Conservation (phyloP, 2,888 invertebrate genomes). For the Phyllotreta cruciferae region DNA sequence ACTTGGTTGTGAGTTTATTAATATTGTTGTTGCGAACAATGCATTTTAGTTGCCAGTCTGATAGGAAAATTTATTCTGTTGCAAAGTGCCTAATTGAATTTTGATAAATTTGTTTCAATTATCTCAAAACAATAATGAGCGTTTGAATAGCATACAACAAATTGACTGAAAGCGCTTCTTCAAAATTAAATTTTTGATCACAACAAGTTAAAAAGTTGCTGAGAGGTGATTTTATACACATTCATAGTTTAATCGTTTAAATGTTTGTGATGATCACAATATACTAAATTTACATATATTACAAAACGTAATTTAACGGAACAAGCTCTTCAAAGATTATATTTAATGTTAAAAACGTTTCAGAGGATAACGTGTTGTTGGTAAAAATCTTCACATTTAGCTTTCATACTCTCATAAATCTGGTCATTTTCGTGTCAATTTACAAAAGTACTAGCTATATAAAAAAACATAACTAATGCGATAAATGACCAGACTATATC, state of each 20-base stretch:
- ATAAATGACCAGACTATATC: constrained; percentile 21
- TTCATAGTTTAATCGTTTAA: constrained; percentile 52
- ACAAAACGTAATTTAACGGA: constrained; percentile 32
- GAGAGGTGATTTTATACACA: constrained; percentile 47
- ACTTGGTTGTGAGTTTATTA: constrained; percentile 33
- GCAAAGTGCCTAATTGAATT: constrained; percentile 1
- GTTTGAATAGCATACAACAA: too few species aligned
- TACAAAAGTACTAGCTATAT: too few species aligned
- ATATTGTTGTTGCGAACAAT: constrained; percentile 5
- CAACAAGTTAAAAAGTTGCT: constrained; percentile 49
- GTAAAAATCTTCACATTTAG: constrained; percentile 17
- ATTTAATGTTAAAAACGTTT: constrained; percentile 26
- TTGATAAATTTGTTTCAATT: not conserved
- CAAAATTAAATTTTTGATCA: not conserved
- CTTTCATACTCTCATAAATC: constrained; percentile 17
- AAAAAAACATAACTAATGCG: not conserved
- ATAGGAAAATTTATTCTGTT: not conserved
- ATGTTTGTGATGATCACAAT: constrained; percentile 55
- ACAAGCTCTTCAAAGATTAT: constrained; percentile 24
- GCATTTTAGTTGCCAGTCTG: not conserved
- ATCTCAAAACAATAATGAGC: too few species aligned
- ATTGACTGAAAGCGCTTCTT: too few species aligned
- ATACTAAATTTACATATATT: constrained; percentile 37
- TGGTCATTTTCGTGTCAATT: constrained; percentile 11
- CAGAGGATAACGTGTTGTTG: constrained; percentile 29